A percentile compares a stretch with the other conserved stretches of the same genome.
Conservation (phyloP, 2,888 invertebrate genomes). For the Dryobota labecula region DNA sequence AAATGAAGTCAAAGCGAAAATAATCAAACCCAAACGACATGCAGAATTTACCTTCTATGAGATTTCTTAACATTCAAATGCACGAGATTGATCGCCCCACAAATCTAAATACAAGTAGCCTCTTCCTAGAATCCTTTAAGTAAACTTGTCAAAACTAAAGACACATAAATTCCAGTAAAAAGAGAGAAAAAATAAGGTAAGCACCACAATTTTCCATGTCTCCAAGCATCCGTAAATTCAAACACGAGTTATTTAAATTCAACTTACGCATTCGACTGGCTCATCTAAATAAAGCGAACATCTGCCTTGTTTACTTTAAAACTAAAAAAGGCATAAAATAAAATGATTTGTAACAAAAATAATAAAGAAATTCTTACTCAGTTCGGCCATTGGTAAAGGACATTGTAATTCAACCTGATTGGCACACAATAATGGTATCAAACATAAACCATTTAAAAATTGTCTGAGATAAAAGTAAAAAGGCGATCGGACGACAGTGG, state of each 20-base stretch:
- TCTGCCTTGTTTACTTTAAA: slow-evolving; percentile 83
- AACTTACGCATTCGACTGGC: slow-evolving; percentile 76
- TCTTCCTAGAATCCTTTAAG: slow-evolving; percentile 57
- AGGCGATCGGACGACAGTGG: slow-evolving; percentile 82
- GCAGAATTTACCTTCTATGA: slow-evolving; percentile 10
- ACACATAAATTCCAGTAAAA: slow-evolving; percentile 59
- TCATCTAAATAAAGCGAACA: slow-evolving; percentile 87
- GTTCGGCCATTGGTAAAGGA: slow-evolving; percentile 88
- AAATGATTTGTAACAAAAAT: slow-evolving; percentile 87
- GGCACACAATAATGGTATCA: slow-evolving; percentile 91
- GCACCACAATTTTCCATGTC: slow-evolving; percentile 61
- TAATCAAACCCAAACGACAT: background rate
- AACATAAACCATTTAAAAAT: slow-evolving; percentile 90
- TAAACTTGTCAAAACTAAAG: slow-evolving; percentile 65
- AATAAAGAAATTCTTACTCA: slow-evolving; percentile 84
- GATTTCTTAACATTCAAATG: slow-evolving; percentile 12
- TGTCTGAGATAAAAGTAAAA: slow-evolving; percentile 88
- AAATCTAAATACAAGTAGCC: slow-evolving; percentile 52
- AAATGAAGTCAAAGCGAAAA: background rate
- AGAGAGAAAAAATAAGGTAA: slow-evolving; percentile 53
- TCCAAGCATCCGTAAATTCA: slow-evolving; percentile 72
- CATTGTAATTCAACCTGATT: slow-evolving; percentile 90
- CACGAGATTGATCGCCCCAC: slow-evolving; percentile 16
- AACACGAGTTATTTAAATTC: slow-evolving; percentile 84
- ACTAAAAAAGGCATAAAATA: slow-evolving; percentile 83